Evolutionary conservation across 2,888 invertebrate species (phyloP), one percentile per base, ranked within the genome.

Genomic region (Hipparchia semele): DNA sequence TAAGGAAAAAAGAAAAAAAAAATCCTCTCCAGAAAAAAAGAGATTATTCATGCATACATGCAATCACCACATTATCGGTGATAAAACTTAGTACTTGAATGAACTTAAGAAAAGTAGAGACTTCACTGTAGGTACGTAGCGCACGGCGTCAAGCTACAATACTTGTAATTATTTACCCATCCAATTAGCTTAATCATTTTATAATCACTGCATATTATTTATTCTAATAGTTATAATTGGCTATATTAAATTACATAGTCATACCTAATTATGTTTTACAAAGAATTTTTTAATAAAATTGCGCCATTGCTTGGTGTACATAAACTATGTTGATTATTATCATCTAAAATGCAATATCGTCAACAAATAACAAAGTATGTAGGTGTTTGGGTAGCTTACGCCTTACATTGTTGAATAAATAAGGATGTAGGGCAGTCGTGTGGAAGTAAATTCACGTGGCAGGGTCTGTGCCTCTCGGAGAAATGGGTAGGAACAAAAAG

Each of bases 401-500:
- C 6, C 6, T 45, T n/a, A 54, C 39, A 56, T 56, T 39, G 65
- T 12, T 68, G 75, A 49, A 49, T 49, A 64, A 75, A 80, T 79
- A 83, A 71, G 69, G 54, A 76, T 75, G 67, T 83, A 84, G 84
- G 82, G 84, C 82, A 86, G 84, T 84, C 83, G 84, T 80, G 88
- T 88, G 90, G 89, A 90, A 89, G 87, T 88, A 90, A 90, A 85
- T 79, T 83, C 84, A 80, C 82, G 82, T 83, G 89, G 88, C 89
- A 86, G 77, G 76, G 77, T 85, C 83, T 82, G 81, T 82, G 84
- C 84, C 86, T 87, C 90, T 87, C 82, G 80, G 88, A 91, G 87
- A 90, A 89, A 86, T 85, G 86, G 86, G 86, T 84, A 86, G 86
- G 87, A 89, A 87, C 86, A 87, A 39, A 87, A 87, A 82, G 88